These are phyloP conservation scores for Caerostris extrusa DNA, from an alignment of 1,140 invertebrate species.

Conservation along the genomic window DNA sequence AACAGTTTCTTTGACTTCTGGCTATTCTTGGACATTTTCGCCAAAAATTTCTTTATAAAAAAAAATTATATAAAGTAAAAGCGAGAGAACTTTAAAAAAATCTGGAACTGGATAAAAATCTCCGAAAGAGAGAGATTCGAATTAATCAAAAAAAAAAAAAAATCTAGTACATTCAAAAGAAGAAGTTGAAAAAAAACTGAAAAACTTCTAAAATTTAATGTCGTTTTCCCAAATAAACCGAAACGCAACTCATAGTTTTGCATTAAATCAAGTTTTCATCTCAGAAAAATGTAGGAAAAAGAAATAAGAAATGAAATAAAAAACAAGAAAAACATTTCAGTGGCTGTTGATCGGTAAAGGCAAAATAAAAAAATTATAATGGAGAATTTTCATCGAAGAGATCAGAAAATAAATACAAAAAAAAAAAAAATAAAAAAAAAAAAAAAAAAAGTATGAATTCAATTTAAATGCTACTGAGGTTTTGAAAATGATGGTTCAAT, in stretches of 20 bases:
- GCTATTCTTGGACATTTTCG: too few relatives aligned
- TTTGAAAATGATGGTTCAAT: not conserved
- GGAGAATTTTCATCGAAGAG: slow-evolving; percentile 2
- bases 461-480: not conserved
- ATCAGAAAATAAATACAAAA: not conserved
- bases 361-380: not conserved
- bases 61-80: too few relatives aligned
- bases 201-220: not conserved
- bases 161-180: not conserved
- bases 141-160: not conserved
- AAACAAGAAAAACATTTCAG: too few relatives aligned
- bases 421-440: not conserved
- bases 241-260: not conserved
- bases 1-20: too few relatives aligned
- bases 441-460: not conserved
- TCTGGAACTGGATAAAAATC: not conserved
- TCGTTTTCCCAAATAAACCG: not conserved
- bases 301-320: not conserved
- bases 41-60: not conserved
- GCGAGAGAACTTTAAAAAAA: too few relatives aligned
- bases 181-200: not conserved
- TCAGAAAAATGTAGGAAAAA: not conserved
- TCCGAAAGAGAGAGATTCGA: not conserved
- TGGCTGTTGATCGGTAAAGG: not conserved
- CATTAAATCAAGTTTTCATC: not conserved